Evolutionary conservation across 2,113 vertebrate species (phyloP), one percentile per base, ranked within the genome.

Genomic region (Eonycteris spelaea): DNA sequence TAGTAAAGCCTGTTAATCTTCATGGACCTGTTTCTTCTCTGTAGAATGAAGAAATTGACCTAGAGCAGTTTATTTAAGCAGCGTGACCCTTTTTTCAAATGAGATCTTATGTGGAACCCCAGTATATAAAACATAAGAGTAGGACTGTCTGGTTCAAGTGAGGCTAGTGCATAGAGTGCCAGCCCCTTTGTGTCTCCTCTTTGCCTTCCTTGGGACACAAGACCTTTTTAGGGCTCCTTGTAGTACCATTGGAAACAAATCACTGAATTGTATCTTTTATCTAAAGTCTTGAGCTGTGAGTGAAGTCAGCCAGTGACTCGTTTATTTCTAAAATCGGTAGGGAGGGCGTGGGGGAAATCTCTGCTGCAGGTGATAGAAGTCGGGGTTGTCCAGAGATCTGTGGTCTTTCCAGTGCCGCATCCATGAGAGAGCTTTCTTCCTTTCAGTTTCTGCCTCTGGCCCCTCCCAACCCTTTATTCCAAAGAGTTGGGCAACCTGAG

Each of bases 41-140:
- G 10, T 65, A 1, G 73, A 88, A 71, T 90, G 95, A 93, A 86
- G 65, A 79, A 55, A 48, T 83, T 92, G 63, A 80, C 68, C 24
- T 82, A 51, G 78, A 73, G 26, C 24, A 70, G 38, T 65, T 94
- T 95, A 65, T 86, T 94, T 86, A 82, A 94, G 51, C 38, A 86
- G 5, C 18, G 48, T 91, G 83, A 89, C 68, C 38, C 28, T 63
- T 87, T 87, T 79, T 73, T 12, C 24, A 55, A 63, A 28, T 51
- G n/a, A 67, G 48, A n/a, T 88, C 33, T 70, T 86, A 51, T 9
- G 45, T 48, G 35, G n/a, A 86, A 61, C 33, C 19, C 38, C 18
- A 40, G 59, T 63, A 28, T 57, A 21, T 67, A 55, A 82, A 68
- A 33, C n/a, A 22, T 55, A 38, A 77, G 80, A 65, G 45, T 48